Conservation (phyloP, 2,888 invertebrate species). For the Carpatolechia fugitivella region DNA sequence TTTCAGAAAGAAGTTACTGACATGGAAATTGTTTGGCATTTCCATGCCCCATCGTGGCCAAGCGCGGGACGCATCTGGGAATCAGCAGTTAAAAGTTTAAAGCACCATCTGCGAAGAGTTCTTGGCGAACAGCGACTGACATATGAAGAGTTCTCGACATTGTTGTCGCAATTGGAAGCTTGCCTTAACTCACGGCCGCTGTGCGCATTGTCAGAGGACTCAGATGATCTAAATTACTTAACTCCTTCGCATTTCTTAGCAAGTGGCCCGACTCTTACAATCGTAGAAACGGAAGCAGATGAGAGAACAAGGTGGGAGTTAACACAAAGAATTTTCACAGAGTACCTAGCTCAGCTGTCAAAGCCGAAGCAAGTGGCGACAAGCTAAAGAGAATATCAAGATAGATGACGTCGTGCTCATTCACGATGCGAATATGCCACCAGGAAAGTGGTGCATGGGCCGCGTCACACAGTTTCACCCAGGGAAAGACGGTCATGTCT, state of each 20-base stretch:
- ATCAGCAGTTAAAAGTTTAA: slow-evolving; percentile 20
- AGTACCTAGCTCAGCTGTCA: slow-evolving; percentile 16
- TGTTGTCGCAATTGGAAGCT: slow-evolving; percentile 24
- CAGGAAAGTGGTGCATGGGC: slow-evolving; percentile 20
- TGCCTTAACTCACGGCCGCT: slow-evolving; percentile 26
- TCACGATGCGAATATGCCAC: slow-evolving; percentile 19
- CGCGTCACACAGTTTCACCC: slow-evolving; percentile 18
- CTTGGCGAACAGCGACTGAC: slow-evolving; percentile 19
- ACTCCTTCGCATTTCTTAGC: slow-evolving; percentile 23
- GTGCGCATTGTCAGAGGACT: slow-evolving; percentile 20
- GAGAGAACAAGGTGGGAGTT: slow-evolving; percentile 7
- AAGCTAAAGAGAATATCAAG: slow-evolving; percentile 11
- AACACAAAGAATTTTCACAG: slow-evolving; percentile 10
- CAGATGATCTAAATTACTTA: slow-evolving; percentile 18
- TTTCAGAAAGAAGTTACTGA: slow-evolving; percentile 7
- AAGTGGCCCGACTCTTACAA: slow-evolving; percentile 13
- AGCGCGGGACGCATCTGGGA: slow-evolving; percentile 25
- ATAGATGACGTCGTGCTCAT: slow-evolving; percentile 17
- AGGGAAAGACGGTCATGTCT: slow-evolving; percentile 18
- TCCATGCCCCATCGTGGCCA: slow-evolving; percentile 17
- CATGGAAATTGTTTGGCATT: slow-evolving; percentile 16
- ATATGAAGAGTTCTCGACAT: slow-evolving; percentile 22
- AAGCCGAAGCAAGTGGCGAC: slow-evolving; percentile 16
- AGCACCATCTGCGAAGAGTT: slow-evolving; percentile 22
- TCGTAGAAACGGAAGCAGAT: slow-evolving; percentile 14